These are phyloP conservation scores for Melinaea marsaeus DNA, from an alignment of 2,888 invertebrate species.

Conservation along the genomic window DNA sequence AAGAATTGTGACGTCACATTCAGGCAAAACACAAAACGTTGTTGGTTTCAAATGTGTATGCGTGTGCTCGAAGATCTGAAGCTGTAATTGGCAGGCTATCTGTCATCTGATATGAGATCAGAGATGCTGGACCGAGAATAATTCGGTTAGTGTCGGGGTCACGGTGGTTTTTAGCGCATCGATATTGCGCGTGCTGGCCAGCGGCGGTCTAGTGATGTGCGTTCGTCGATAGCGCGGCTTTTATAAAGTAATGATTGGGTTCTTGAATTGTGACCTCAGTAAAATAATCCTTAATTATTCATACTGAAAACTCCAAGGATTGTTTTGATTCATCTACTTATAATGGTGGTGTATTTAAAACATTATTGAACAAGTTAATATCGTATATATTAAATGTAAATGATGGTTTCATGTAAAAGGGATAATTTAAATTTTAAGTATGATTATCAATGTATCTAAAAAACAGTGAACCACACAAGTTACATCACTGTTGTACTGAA, in stretches of 20 bases:
- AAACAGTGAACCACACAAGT: too few species aligned
- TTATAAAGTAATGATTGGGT: constrained; percentile 17
- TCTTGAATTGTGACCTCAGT: too few species aligned
- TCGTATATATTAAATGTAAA: too few species aligned
- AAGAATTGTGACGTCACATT: too few species aligned
- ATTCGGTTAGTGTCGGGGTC: constrained; percentile 70
- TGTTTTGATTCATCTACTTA: too few species aligned
- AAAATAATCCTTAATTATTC: too few species aligned
- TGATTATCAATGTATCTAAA: too few species aligned
- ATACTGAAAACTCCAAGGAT: too few species aligned
- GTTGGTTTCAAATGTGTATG: neutral
- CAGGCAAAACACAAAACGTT: neutral
- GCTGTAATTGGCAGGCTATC: constrained; percentile 13
- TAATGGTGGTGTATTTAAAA: too few species aligned
- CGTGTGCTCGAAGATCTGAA: constrained; percentile 1
- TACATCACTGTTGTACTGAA: constrained; percentile 53
- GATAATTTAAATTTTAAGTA: too few species aligned
- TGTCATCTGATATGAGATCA: constrained; percentile 35
- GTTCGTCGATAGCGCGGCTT: constrained; percentile 14
- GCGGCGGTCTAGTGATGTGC: constrained; percentile 54
- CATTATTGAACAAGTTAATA: too few species aligned
- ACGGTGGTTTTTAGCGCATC: constrained; percentile 68
- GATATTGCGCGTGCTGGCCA: constrained; percentile 73
- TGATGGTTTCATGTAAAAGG: too few species aligned
- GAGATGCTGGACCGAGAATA: constrained; percentile 64